phyloP scores from a whole-genome alignment of 2,888 invertebrate species.

The Diarsia dahlii region DNA sequence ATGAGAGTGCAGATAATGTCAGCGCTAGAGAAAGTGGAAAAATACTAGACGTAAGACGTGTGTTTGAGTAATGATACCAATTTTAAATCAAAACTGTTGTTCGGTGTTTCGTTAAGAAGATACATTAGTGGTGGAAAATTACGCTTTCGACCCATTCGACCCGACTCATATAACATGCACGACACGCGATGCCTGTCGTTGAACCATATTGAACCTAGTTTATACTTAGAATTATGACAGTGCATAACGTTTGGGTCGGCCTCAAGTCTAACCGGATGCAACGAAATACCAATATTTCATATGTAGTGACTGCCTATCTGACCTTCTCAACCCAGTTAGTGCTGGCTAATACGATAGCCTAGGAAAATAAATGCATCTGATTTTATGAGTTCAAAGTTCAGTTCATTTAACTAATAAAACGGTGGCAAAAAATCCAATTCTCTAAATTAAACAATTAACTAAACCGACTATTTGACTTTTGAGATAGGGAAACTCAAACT shows the following conservation, averaged over 20 bases:
- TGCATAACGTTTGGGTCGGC: background rate
- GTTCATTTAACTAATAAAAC: background rate
- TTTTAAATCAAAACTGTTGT: slow-evolving; percentile 39
- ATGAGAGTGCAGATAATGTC: slow-evolving; percentile 15
- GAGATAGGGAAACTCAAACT: too few relatives aligned
- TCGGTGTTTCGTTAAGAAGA: slow-evolving; percentile 7
- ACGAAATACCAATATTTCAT: background rate
- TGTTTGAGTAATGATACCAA: slow-evolving; percentile 40
- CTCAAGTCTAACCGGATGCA: background rate
- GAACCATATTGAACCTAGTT: slow-evolving; percentile 6
- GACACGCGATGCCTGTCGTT: slow-evolving; percentile 5
- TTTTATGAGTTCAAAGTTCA: background rate
- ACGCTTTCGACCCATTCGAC: slow-evolving; percentile 11
- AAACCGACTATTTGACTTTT: slow-evolving; percentile 9
- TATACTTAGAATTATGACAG: background rate
- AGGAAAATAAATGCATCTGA: background rate
- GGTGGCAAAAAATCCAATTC: background rate
- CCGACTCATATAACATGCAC: background rate
- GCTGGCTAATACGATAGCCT: background rate
- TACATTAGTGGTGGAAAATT: slow-evolving; percentile 4
- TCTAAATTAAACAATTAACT: background rate
- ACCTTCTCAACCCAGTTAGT: background rate
- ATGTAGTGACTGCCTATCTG: background rate
- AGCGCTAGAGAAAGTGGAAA: slow-evolving; percentile 19
- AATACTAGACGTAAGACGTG: slow-evolving; percentile 20